Evolutionary conservation across 2,797 vertebrate genomes (phyloP), one percentile per base, ranked within the genome.

Genomic region (Alcedo atthis): DNA sequence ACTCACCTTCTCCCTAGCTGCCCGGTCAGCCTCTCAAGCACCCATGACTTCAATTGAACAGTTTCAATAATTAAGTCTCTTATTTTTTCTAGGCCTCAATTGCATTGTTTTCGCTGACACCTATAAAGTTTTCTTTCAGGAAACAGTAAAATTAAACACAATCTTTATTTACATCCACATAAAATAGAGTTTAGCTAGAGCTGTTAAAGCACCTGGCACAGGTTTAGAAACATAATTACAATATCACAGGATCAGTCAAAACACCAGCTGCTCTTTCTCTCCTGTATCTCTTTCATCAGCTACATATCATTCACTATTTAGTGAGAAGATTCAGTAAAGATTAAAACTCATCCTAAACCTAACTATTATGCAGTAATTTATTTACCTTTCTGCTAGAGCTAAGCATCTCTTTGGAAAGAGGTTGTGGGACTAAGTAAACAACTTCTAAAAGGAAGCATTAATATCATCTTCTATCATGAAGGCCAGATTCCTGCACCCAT

Each of bases 251-350:
- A 77, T 77, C 84, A 93, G 75, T 93, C 90, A 92, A 92, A 95
- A 91, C 71, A 94, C 82, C 92, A 94, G 80, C 91, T 93, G 81
- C 46, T 83, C 77, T 93, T 95, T 94, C 78, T 93, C 59, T 93
- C 54, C 58, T 77, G 3, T 93, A 90, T 92, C 83, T 92, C 64
- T 91, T 85, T 81, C 57, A 86, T 94, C 92, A 92, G 57, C 83
- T 80, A 91, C 71, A 75, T 85, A 84, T 91, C 83, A 78, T 86
- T 86, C 62, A 66, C 81, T 82, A 68, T 88, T 92, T 82, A 82
- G 78, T 71, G 58, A 87, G 58, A 86, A 90, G 86, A 95, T 93
- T 64, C 88, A 67, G 35, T 51, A 64, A 71, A 92, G 85, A 93
- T 94, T 92, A 92, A 86, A 79, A 86, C 53, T 62, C 58, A 91